Evolutionary conservation across 2,113 vertebrate genomes (phyloP).

Genomic region (Eulemur macaco): DNA sequence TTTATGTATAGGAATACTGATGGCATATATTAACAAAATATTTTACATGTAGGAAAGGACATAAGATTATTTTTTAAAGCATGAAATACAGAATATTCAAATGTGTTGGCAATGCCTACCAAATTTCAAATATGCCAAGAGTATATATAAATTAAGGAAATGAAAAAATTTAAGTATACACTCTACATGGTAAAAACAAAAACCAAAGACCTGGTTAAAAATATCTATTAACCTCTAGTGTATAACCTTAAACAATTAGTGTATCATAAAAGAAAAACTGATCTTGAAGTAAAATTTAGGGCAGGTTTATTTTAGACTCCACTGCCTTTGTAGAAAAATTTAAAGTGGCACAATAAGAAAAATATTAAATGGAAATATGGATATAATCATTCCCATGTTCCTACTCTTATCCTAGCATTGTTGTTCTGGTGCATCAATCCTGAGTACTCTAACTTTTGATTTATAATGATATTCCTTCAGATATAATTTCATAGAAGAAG

Average conservation of each 20-base stretch:
- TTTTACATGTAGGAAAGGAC: constrained; percentile 65
- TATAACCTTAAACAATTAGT: constrained; percentile 51
- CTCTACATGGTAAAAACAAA: constrained; percentile 76
- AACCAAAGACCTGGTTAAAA: constrained; percentile 61
- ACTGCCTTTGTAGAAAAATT: constrained; percentile 61
- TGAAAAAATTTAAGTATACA: constrained; percentile 75
- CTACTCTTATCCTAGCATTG: constrained; percentile 79
- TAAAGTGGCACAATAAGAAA: constrained; percentile 45
- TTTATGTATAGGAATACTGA: constrained; percentile 66
- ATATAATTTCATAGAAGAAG: constrained; percentile 93
- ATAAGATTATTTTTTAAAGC: constrained; percentile 75
- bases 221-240: constrained; percentile 34
- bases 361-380: constrained; percentile 63
- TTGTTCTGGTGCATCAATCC: constrained; percentile 85
- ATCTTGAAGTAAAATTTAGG: constrained; percentile 61
- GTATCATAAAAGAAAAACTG: constrained; percentile 57
- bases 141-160: constrained; percentile 76
- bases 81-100: constrained; percentile 77
- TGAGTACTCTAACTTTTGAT: constrained; percentile 89
- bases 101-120: constrained; percentile 68
- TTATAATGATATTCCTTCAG: constrained; percentile 96
- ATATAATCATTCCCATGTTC: not conserved
- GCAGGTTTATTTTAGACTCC: constrained; percentile 42
- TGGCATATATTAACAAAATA: constrained; percentile 66
- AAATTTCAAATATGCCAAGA: constrained; percentile 78